These are phyloP conservation scores for Diplodus sargus DNA, from an alignment of 2,797 vertebrate species.

Conservation along the genomic window DNA sequence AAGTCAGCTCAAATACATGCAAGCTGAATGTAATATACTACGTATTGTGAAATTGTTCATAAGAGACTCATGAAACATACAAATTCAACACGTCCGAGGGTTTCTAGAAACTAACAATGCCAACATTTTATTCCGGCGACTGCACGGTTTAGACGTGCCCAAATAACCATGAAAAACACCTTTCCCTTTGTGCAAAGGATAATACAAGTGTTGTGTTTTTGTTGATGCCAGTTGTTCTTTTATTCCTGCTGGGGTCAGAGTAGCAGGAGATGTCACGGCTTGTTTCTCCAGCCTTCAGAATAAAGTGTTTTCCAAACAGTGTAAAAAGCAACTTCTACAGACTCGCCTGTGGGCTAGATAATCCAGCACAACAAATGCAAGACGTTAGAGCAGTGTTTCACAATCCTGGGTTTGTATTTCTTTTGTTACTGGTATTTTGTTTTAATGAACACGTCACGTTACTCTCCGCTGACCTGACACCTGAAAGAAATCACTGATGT, in stretches of 20 bases:
- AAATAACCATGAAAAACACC: background rate
- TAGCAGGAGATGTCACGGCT: conserved; percentile 10
- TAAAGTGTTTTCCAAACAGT: conserved; percentile 21
- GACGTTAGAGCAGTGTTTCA: conserved; percentile 5
- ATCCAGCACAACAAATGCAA: conserved; percentile 27
- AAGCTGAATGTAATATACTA: too few species aligned
- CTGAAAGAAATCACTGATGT: conserved; percentile 1
- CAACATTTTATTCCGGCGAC: too few species aligned
- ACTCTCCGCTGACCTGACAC: conserved; percentile 4
- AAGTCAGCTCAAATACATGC: too few species aligned
- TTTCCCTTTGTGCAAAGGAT: background rate
- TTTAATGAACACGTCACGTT: conserved; percentile 3
- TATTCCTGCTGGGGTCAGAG: conserved; percentile 10
- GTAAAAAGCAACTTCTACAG: conserved; percentile 28
- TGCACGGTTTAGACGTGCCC: background rate
- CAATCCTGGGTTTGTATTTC: background rate
- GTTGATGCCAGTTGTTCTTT: background rate
- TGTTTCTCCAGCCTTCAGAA: conserved; percentile 45
- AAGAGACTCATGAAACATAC: too few species aligned
- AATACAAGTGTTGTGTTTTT: background rate
- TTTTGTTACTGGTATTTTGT: conserved; percentile 9
- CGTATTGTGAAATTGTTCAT: too few species aligned
- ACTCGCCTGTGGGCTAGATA: conserved; percentile 8
- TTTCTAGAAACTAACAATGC: too few species aligned
- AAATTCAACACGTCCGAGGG: too few species aligned